These are phyloP conservation scores for Aplocera efformata DNA, from an alignment of 2,888 invertebrate genomes.

Conservation along the genomic window DNA sequence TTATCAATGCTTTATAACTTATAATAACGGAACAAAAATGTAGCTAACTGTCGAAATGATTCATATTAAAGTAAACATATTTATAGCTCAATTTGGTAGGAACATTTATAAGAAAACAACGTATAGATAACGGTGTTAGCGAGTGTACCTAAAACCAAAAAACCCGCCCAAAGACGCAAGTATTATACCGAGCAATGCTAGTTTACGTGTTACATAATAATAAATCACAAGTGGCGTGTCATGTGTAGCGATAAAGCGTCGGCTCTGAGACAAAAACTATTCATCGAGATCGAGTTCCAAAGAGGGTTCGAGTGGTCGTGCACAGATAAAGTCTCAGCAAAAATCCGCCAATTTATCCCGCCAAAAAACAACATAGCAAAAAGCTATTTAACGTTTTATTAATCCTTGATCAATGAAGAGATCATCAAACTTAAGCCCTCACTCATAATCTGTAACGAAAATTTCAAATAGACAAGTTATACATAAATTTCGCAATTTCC, in stretches of 20 bases:
- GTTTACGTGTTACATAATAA: conserved; percentile 28
- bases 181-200: conserved; percentile 18
- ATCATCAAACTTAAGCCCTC: conserved; percentile 33
- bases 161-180: conserved; percentile 11
- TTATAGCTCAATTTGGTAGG: too few species aligned
- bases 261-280: conserved; percentile 31
- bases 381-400: conserved; percentile 14
- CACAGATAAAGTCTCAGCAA: conserved; percentile 27
- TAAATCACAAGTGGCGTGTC: conserved; percentile 27
- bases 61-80: too few species aligned
- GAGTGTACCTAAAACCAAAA: conserved; percentile 8
- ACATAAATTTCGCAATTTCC: conserved; percentile 55
- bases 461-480: conserved; percentile 50
- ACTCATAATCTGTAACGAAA: conserved; percentile 30
- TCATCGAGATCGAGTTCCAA: conserved; percentile 28
- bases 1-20: too few species aligned
- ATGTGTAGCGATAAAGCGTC: conserved; percentile 27
- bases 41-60: too few species aligned
- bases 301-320: conserved; percentile 28
- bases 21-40: too few species aligned
- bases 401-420: conserved; percentile 27
- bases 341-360: conserved; percentile 28
- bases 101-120: too few species aligned
- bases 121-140: too few species aligned
- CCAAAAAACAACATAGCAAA: conserved; percentile 19